phyloP scores from a whole-genome alignment of 2,797 vertebrate species.

The Nasua narica region DNA sequence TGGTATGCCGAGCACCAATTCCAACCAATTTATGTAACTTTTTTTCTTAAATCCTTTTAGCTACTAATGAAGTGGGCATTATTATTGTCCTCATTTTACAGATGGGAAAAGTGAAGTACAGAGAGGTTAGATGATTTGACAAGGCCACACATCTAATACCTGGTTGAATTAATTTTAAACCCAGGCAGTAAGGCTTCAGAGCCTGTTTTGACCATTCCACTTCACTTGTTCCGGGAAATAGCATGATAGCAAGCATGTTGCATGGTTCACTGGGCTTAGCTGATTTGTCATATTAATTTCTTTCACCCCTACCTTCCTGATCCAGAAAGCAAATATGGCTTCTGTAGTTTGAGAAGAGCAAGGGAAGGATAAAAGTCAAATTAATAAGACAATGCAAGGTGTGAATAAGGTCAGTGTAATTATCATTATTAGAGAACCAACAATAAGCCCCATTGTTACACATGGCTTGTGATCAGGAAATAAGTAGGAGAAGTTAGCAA shows the following conservation, averaged over 20 bases:
- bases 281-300: background rate
- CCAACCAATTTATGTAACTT: background rate
- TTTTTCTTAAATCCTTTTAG: background rate
- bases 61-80: background rate
- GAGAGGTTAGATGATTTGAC: background rate
- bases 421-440: background rate
- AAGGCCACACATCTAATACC: background rate
- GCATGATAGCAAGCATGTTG: background rate
- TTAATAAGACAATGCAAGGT: background rate
- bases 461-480: background rate
- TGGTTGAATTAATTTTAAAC: background rate
- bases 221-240: background rate
- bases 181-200: background rate
- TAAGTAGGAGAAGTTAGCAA: background rate
- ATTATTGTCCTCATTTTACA: background rate
- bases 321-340: background rate
- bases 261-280: background rate
- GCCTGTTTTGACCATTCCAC: background rate
- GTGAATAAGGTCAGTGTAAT: background rate
- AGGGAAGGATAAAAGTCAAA: background rate
- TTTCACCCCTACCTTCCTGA: background rate
- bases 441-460: background rate
- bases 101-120: background rate
- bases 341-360: background rate
- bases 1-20: background rate